Conservation (phyloP, 92 coral and sea anemone genomes). For the Virgularia gustaviana region DNA sequence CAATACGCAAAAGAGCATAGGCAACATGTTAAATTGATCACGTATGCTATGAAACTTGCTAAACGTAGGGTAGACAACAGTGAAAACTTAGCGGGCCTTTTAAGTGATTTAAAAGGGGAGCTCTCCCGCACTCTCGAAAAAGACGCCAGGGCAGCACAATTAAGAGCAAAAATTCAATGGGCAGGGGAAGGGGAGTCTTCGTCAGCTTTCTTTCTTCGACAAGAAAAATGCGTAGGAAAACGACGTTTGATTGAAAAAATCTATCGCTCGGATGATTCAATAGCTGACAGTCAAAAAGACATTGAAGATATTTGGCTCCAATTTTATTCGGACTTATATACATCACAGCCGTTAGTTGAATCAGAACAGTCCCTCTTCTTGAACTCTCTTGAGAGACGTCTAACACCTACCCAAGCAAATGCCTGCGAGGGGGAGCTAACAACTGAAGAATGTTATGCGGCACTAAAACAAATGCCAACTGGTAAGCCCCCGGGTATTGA, state of each 20-base stretch:
- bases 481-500: too few species aligned
- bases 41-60: background rate
- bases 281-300: background rate
- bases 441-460: constrained; percentile 10
- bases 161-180: constrained; percentile 12
- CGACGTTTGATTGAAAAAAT: background rate
- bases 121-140: background rate
- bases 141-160: constrained; percentile 7
- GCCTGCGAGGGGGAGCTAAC: constrained; percentile 45
- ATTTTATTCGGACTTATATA: background rate
- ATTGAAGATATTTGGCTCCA: background rate
- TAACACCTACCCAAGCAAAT: background rate
- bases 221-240: background rate
- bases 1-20: background rate
- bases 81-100: background rate
- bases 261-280: background rate
- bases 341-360: background rate
- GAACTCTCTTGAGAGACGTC: background rate
- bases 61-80: background rate
- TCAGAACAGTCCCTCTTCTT: background rate
- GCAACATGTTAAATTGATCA: background rate
- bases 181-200: too few species aligned
- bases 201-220: too few species aligned
- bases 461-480: constrained; percentile 36
- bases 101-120: too few species aligned